Base-by-base conservation (phyloP, 1,140 invertebrate species). In the Sarcophaga peregrina region DNA sequence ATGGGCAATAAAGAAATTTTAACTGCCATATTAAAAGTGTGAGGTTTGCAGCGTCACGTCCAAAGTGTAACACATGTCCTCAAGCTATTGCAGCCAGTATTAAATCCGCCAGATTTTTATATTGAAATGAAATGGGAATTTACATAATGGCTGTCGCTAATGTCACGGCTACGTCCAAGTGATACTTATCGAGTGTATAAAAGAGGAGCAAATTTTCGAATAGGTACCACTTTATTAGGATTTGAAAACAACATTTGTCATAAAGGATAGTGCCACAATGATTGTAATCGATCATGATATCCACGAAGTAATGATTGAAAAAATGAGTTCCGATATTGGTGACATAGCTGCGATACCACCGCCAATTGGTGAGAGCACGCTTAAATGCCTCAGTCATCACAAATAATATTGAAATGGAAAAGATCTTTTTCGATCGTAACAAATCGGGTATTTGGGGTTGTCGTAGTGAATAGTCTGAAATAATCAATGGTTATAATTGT, bases 41-140 rank as follows among this genome's bases (percentile, higher is more conserved):
- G 98, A 81, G 98, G 99, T 91, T 95, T 95, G 86, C 96, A 98
- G 91, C 93, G 97, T 82, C 95, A 96, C 89, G 94, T 93, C 75
- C 95, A 94, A 87, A 92, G 97, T 17, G 94, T 96, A n/a, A 94
- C 94, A 81, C 96, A 97, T 54, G 96, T 99, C 83, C 97, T 97
- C 8, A 95, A 97, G 84, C 91, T 99, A 58, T 92, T 99, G 80
- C 93, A 95, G 82, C 95, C 95, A 91, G 92, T 99, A 3, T 95
- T 97, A 90, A 95, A 98, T 92, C 97, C 97, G 8, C 97, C 97
- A 6, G 98, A 99, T 93, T 99, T 99, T 92, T 99, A 99, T 91
- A 97, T 99, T 13, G 98, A 99, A 93, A 99, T 99, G 98, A 99
- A 98, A 92, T 99, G 98, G 98, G 97, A 99, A 90, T 99, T 99